Conservation (phyloP, 2,888 invertebrate species). For the Noctua janthina region DNA sequence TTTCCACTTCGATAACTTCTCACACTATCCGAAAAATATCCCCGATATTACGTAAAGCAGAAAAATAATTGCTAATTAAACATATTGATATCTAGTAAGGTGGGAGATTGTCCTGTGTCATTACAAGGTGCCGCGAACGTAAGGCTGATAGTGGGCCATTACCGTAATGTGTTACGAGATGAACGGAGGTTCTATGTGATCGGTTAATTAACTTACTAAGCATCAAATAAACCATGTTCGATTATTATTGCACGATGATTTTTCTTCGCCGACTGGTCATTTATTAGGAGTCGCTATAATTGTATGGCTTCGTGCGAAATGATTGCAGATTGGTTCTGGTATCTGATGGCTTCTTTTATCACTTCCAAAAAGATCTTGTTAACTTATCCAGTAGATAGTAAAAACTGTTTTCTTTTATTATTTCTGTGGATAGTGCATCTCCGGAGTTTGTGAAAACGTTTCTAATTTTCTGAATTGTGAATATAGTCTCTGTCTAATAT, state of each 20-base stretch:
- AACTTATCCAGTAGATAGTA: not conserved
- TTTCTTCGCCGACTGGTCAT: conserved; percentile 8
- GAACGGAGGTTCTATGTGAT: conserved; percentile 55
- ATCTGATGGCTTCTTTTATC: not conserved
- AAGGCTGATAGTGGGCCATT: conserved; percentile 66
- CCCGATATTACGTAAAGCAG: conserved; percentile 7
- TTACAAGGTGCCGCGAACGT: conserved; percentile 63
- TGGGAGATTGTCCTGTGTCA: conserved; percentile 53
- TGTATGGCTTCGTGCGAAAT: not conserved
- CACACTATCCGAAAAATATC: not conserved
- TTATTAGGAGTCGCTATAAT: conserved; percentile 8
- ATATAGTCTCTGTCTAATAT: not conserved
- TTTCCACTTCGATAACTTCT: not conserved
- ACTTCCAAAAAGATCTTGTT: not conserved
- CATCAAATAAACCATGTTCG: conserved; percentile 54
- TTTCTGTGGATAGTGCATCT: not conserved
- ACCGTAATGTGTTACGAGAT: conserved; percentile 67
- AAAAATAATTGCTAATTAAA: conserved; percentile 55
- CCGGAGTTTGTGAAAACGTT: not conserved
- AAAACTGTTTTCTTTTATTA: not conserved
- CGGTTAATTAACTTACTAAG: conserved; percentile 60
- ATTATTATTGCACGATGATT: conserved; percentile 52
- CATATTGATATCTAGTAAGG: conserved; percentile 57
- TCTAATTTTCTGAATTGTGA: not conserved
- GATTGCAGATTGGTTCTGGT: not conserved